phyloP scores from a whole-genome alignment of 2,888 invertebrate species.

The Eubasilissa splendida region DNA sequence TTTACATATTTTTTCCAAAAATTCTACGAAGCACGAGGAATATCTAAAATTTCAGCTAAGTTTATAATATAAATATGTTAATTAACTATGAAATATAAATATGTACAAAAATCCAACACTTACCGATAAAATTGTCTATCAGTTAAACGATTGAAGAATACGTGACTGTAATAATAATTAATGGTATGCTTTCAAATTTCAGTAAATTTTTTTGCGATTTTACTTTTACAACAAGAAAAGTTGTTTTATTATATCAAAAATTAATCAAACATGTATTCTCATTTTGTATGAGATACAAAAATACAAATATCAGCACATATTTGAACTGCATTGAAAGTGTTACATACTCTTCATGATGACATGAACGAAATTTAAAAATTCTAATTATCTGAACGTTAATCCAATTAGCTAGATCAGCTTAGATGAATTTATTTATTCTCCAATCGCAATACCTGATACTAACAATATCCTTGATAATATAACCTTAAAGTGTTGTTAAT shows the following conservation, averaged over 20 bases:
- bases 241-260: too few species aligned
- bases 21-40: constrained; percentile 17
- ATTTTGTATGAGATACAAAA: neutral
- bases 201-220: too few species aligned
- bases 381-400: too few species aligned
- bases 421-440: neutral
- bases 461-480: constrained; percentile 33
- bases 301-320: neutral
- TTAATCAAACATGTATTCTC: too few species aligned
- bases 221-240: too few species aligned
- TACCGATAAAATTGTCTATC: constrained; percentile 9
- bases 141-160: constrained; percentile 12
- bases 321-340: neutral
- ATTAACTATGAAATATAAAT: constrained; percentile 19
- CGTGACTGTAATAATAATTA: neutral
- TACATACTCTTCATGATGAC: too few species aligned
- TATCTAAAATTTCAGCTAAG: constrained; percentile 18
- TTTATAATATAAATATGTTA: neutral
- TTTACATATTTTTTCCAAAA: constrained; percentile 10
- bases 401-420: too few species aligned
- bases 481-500: constrained; percentile 31
- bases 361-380: too few species aligned
- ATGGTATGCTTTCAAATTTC: too few species aligned
- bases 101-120: constrained; percentile 28
- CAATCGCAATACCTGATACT: constrained; percentile 4